Percentiles rank a stretch among this genome's conserved stretches.
Conservation (phyloP, 2,888 invertebrate species). For the Lydus trimaculatus region DNA sequence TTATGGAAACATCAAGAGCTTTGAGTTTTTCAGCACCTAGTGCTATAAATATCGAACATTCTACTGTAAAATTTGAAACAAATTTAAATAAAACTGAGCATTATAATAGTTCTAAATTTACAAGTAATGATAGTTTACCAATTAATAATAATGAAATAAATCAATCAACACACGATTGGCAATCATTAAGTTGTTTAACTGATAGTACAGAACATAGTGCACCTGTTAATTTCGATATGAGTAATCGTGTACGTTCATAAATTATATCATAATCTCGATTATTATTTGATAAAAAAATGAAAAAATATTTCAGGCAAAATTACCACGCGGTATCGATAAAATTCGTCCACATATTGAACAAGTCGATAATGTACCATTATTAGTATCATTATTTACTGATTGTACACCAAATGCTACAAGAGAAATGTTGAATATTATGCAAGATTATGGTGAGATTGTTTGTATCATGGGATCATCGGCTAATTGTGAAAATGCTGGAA, state of each 20-base stretch:
- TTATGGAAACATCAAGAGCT: conserved; percentile 74
- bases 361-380: conserved; percentile 96
- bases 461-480: conserved; percentile 93
- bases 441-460: conserved; percentile 95
- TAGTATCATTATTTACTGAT: conserved; percentile 97
- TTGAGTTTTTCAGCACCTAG: conserved; percentile 88
- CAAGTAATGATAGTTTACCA: conserved; percentile 61
- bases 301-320: conserved; percentile 73
- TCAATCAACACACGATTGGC: conserved; percentile 73
- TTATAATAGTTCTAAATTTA: conserved; percentile 50
- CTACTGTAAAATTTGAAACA: conserved; percentile 74
- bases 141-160: conserved; percentile 41
- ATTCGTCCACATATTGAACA: conserved; percentile 94
- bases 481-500: conserved; percentile 87
- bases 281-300: not conserved
- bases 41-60: conserved; percentile 79
- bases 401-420: conserved; percentile 91
- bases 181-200: conserved; percentile 83
- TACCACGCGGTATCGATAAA: conserved; percentile 96
- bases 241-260: conserved; percentile 75
- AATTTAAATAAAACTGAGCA: conserved; percentile 56
- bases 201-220: conserved; percentile 92
- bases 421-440: conserved; percentile 95
- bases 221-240: conserved; percentile 91
- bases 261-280: not conserved